Base-by-base conservation (phyloP, 2,113 vertebrate species). In the Anarrhichthys ocellatus region DNA sequence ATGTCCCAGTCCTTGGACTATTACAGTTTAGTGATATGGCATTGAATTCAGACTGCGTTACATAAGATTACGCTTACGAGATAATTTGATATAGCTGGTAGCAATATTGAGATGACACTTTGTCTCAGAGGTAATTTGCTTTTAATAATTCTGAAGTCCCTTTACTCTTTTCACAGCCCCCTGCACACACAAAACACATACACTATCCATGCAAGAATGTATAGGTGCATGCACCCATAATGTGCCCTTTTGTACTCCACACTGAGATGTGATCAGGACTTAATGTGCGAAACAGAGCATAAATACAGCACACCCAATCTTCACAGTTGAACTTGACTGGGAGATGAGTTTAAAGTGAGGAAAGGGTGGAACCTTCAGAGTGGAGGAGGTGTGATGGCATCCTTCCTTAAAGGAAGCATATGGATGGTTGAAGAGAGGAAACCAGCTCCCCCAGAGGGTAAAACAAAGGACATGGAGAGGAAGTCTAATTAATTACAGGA, bases 351-450 rank as follows among this genome's bases (percentile, higher is more conserved):
- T 73, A 64, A 85, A 86, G 84, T 83, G 73, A 90, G 89, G 90
- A 92, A 91, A 90, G 88, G 91, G 91, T 91, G 91, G 88, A 79
- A 69, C 76, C 81, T 68, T 68, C 22, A 24, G 79, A 83, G 80
- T 71, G 82, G 86, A 87, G 84, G 82, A 91, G 90, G 89, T 90
- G 92, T 91, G 91, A 91, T 80, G 71, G 78, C 89, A 92, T 94
- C 92, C 93, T 91, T 90, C 91, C 89, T 73, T 76, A 73, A 76
- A 92, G 93, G 93, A 94, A 95, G 89, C 92, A 92, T 87, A 89
- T 90, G 89, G 88, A 91, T 68, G 88, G 73, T 72, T 72, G 77
- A 44, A 65, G 73, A 86, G 73, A 90, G 92, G 94, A 94, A 91
- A 42, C 63, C 48, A 48, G 38, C 73, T 81, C 76, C 84, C 90